Base-by-base conservation (phyloP, 2,113 vertebrate species). In the Balaeniceps rex region DNA sequence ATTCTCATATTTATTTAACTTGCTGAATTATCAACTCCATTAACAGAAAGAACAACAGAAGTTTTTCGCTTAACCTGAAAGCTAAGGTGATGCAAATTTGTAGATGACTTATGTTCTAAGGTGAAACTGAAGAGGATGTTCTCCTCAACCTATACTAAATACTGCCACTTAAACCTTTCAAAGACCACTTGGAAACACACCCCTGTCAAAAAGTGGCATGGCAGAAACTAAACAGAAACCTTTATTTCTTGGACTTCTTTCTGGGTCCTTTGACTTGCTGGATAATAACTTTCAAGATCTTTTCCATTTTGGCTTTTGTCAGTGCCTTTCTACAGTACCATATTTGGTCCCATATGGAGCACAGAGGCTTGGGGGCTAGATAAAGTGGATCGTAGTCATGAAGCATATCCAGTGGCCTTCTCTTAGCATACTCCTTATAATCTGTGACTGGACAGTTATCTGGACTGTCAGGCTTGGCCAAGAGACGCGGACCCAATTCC, bases 241-340 rank as follows among this genome's bases (percentile, higher is more conserved):
- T 19, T 51, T 78, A 77, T 14, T 60, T 82, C 51, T 15, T 81
- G 46, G 24, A 31, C 14, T n/a, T 78, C 51, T 22, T 89, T 8
- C 2, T 0, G 1, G 24, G 1, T 34, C 18, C 18, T 83, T 23
- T 88, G 22, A 91, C 33, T 19, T 89, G 61, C 46, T 94, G 93
- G 19, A 8, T 47, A 36, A 98, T 82, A 19, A 9, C 29, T 65
- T 83, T 74, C 57, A 96, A 7, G 9, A 96, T 88, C 60, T 89
- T 95, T 26, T 76, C 36, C 10, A 93, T 36, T 46, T 23, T 94
- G 85, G 7, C 10, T 63, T 66, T 91, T 60, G 81, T 33, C 77
- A 97, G 69, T 2, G 93, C 14, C 54, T 74, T 94, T 4, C 46
- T 88, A 17, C n/a, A 55, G 95, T 95, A 97, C 97, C 97, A 97